Evolutionary conservation across 2,113 vertebrate species (phyloP).

Genomic region (Ivindomyrus marchei): DNA sequence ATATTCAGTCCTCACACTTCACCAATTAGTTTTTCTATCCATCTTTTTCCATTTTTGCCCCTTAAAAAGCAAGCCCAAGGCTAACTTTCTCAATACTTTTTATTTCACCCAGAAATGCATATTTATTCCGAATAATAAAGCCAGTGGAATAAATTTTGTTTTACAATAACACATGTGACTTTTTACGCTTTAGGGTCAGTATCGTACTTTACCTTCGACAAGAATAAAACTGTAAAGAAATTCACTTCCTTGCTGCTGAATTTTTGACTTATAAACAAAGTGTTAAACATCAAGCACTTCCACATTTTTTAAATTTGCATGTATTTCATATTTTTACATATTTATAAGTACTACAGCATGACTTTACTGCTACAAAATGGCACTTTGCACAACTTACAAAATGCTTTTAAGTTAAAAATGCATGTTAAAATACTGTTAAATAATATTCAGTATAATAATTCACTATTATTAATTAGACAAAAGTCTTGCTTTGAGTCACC

Average conservation of each 20-base stretch:
- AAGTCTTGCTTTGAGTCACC: background rate
- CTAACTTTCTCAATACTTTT: conserved; percentile 20
- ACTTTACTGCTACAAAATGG: background rate
- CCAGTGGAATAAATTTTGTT: conserved; percentile 5
- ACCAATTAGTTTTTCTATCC: conserved; percentile 32
- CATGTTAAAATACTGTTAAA: background rate
- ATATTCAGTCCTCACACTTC: conserved; percentile 28
- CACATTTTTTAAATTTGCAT: background rate
- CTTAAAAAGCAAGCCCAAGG: conserved; percentile 31
- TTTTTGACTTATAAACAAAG: background rate
- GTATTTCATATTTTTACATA: conserved; percentile 5
- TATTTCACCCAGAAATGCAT: conserved; percentile 29
- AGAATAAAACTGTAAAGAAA: background rate
- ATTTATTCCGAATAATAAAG: conserved; percentile 39
- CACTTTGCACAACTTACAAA: background rate
- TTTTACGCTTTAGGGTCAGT: background rate
- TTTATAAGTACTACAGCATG: background rate
- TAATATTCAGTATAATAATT: background rate
- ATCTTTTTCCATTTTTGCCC: conserved; percentile 16
- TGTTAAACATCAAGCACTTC: background rate
- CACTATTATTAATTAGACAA: background rate
- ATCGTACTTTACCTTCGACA: background rate
- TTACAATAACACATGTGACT: background rate
- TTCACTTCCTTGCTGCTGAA: background rate
- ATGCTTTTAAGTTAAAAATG: background rate